Evolutionary conservation across 2,888 invertebrate genomes (phyloP).

Genomic region (Trissonchulus sp.): DNA sequence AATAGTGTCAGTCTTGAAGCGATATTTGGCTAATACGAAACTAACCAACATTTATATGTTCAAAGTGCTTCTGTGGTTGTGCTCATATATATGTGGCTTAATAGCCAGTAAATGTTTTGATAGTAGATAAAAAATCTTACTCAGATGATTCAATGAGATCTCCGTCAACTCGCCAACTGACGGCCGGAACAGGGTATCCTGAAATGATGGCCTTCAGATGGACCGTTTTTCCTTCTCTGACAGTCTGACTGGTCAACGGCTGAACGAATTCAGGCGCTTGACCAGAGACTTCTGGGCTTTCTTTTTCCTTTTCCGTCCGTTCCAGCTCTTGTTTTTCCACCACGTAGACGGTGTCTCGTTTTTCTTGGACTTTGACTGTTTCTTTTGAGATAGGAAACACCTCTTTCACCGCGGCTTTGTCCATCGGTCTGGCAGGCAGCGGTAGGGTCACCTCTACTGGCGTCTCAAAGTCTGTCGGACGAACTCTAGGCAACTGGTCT

Average conservation of each 20-base stretch:
- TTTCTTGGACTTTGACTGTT: background rate
- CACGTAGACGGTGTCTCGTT: background rate
- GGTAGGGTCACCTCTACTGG: background rate
- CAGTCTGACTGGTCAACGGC: background rate
- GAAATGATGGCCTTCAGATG: constrained; percentile 49
- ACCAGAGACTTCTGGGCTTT: background rate
- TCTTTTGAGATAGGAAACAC: background rate
- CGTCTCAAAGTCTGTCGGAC: too few species aligned
- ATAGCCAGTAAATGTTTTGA: too few species aligned
- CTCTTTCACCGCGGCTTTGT: too few species aligned
- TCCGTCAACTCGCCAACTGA: constrained; percentile 51
- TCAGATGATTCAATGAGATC: constrained; percentile 42
- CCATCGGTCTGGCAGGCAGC: background rate
- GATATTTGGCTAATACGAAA: too few species aligned
- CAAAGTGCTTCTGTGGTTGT: too few species aligned
- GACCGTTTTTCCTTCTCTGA: constrained; percentile 39
- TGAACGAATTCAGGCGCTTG: constrained; percentile 2
- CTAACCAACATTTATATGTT: too few species aligned
- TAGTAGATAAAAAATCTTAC: too few species aligned
- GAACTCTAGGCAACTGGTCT: too few species aligned
- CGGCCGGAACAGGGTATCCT: constrained; percentile 52
- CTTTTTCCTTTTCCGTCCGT: background rate
- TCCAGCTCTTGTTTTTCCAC: background rate
- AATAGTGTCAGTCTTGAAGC: too few species aligned
- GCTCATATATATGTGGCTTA: too few species aligned